Base-by-base conservation (phyloP, 2,797 vertebrate genomes). In the Eupleurogrammus muticus region DNA sequence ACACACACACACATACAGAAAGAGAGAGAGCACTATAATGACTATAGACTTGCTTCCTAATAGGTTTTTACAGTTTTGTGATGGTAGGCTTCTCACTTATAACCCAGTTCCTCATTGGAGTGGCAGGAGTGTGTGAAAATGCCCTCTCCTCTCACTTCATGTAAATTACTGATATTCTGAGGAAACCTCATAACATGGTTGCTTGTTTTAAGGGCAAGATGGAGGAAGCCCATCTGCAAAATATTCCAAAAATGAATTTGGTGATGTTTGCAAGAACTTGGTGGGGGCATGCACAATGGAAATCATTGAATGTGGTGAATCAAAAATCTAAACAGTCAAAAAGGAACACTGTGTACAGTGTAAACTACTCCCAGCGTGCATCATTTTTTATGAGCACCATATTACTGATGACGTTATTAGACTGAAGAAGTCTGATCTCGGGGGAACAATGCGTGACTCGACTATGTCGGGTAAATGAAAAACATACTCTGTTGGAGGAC, bases 31-130 rank as follows among this genome's bases (percentile, higher is more conserved):
- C 16, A 36, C 16, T 32, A 28, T 28, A 52, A 46, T 51, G 21
- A 40, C 21, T 60, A 19, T n/a, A 5, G 20, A 17, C 32, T 79
- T 73, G 62, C 77, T 77, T 67, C 38, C 48, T 53, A 63, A 65
- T 60, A 56, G 42, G 2, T 40, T 36, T 36, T 67, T 48, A 61
- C 3, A 53, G 59, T 56, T 65, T 40, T 60, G n/a, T 75, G 36
- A 60, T 35, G 35, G 42, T 35, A 58, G 12, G 35, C 64, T 81
- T 75, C 55, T 48, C 56, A 75, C 65, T 54, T 61, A 61, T 40
- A 46, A 47, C 49, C 54, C 20, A 79, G 46, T 59, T 80, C 61
- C 42, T 75, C 32, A 20, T 16, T 57, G 32, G 80, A 46, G 35
- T 67, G 56, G 13, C 34, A 23, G 48, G 14, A 14, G 12, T 51